Conservation (phyloP, 2,888 invertebrate genomes). For the Abrostola triplasia region DNA sequence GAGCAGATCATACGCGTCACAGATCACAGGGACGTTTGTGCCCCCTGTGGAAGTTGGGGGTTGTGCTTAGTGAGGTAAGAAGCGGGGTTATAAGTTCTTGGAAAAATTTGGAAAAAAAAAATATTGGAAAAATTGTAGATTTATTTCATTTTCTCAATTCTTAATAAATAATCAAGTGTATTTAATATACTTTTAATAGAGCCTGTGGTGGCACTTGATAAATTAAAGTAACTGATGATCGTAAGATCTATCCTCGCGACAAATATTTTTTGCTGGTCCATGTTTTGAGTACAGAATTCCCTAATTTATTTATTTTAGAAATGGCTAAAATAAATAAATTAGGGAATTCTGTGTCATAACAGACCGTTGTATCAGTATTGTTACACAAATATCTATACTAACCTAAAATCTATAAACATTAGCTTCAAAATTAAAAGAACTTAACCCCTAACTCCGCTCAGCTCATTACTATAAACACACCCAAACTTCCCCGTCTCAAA, state of each 20-base stretch:
- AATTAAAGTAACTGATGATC: too few relatives aligned
- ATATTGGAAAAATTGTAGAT: not conserved
- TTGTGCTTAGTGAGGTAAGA: conserved; percentile 23
- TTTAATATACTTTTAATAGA: too few relatives aligned
- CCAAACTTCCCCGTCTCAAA: conserved; percentile 48
- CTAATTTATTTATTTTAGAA: too few relatives aligned
- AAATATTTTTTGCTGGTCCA: too few relatives aligned
- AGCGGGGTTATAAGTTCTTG: not conserved
- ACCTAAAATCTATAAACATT: not conserved
- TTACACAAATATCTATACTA: too few relatives aligned
- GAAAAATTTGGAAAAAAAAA: not conserved
- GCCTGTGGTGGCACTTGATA: too few relatives aligned
- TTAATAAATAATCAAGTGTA: too few relatives aligned
- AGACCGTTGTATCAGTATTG: too few relatives aligned
- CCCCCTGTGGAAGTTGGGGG: conserved; percentile 48
- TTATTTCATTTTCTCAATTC: not conserved
- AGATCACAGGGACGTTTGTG: conserved; percentile 76
- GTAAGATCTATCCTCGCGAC: too few relatives aligned
- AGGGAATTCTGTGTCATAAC: too few relatives aligned
- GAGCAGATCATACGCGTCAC: conserved; percentile 76
- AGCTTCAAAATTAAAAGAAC: not conserved
- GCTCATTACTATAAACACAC: conserved; percentile 29
- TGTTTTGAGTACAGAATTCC: too few relatives aligned
- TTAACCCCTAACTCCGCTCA: conserved; percentile 34
- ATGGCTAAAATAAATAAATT: too few relatives aligned